phyloP scores from a whole-genome alignment of 2,797 vertebrate species.

The Diceros bicornis region DNA sequence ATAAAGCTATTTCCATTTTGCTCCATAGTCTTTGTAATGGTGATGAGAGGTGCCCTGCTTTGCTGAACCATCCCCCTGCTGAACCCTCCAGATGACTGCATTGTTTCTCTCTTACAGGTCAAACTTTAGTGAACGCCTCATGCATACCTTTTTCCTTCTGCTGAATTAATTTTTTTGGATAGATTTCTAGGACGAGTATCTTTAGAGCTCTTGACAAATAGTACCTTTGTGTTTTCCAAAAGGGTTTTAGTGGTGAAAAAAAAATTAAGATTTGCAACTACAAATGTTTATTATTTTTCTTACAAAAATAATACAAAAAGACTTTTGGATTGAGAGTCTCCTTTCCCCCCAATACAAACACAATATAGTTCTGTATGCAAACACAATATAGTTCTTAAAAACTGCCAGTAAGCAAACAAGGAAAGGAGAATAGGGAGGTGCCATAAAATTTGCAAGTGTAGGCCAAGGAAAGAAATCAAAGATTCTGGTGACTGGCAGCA shows the following conservation, averaged over 20 bases:
- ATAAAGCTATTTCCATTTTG: background rate
- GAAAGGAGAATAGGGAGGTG: background rate
- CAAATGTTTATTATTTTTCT: constrained; percentile 46
- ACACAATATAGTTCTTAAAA: background rate
- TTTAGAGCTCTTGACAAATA: constrained; percentile 7
- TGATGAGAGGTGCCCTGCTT: background rate
- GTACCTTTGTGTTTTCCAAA: background rate
- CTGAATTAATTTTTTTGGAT: background rate
- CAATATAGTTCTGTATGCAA: background rate
- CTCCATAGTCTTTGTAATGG: background rate
- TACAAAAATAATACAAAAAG: background rate
- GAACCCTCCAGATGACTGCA: background rate
- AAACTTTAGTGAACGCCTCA: background rate
- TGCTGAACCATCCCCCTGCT: background rate
- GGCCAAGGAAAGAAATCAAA: background rate
- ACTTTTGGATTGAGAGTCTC: background rate
- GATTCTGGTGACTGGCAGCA: background rate
- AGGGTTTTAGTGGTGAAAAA: constrained; percentile 10
- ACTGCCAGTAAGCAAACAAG: background rate
- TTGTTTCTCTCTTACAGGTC: background rate
- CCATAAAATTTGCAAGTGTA: background rate
- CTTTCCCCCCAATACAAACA: background rate
- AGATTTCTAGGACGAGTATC: background rate
- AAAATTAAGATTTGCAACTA: background rate
- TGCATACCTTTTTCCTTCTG: background rate